Conservation (phyloP, 2,888 invertebrate species). For the Rhamnusium bicolor region DNA sequence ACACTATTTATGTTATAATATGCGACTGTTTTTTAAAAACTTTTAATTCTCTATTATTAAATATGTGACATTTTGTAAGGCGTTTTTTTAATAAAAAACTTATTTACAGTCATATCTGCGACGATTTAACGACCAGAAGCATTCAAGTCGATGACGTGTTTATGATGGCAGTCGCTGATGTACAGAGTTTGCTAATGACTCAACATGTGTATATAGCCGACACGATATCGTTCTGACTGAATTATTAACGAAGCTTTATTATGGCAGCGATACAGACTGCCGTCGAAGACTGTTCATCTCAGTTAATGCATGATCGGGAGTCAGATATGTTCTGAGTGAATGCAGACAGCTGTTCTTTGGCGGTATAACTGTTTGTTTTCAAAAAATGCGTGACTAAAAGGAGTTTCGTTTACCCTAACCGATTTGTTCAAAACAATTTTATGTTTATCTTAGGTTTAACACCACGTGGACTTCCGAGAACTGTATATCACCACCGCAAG, state of each 20-base stretch:
- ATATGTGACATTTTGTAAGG: too few relatives aligned
- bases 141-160: constrained; percentile 66
- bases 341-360: constrained; percentile 60
- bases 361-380: constrained; percentile 63
- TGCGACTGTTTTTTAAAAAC: too few relatives aligned
- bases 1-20: too few relatives aligned
- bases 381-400: constrained; percentile 68
- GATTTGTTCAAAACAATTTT: constrained; percentile 64
- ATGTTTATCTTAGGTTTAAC: constrained; percentile 68
- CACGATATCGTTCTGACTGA: constrained; percentile 65
- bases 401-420: constrained; percentile 63
- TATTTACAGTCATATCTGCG: too few relatives aligned
- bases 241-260: constrained; percentile 65
- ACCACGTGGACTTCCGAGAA: constrained; percentile 69
- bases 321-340: constrained; percentile 46
- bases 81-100: too few relatives aligned
- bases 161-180: constrained; percentile 68
- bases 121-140: constrained; percentile 61
- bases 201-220: constrained; percentile 66
- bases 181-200: constrained; percentile 68
- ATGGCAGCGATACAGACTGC: constrained; percentile 50
- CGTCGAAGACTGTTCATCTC: constrained; percentile 34
- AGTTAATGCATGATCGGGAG: constrained; percentile 36
- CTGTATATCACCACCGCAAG: constrained; percentile 63
- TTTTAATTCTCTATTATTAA: too few relatives aligned